A percentile compares a stretch with the other conserved stretches of the same genome.
Conservation (phyloP, 2,113 vertebrate genomes). For the Illadopsis cleaveri region DNA sequence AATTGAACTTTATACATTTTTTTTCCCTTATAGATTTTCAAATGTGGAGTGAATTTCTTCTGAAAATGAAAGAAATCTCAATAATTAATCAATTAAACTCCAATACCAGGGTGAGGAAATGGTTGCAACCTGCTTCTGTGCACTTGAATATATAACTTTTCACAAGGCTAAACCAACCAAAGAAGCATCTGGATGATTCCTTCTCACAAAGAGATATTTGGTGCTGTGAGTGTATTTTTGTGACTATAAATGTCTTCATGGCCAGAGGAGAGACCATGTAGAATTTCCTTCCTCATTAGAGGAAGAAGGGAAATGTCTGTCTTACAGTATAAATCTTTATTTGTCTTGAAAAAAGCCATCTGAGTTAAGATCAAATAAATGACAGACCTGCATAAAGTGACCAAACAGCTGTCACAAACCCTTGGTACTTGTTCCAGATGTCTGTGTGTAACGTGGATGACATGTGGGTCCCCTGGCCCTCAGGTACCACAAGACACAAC, state of each 20-base stretch:
- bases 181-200: background rate
- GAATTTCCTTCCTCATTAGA: background rate
- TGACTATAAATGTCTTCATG: background rate
- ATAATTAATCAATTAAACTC: background rate
- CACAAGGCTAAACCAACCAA: background rate
- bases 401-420: background rate
- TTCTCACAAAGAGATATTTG: background rate
- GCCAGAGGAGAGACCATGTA: background rate
- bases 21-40: background rate
- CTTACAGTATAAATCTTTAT: background rate
- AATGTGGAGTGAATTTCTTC: background rate
- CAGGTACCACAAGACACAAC: background rate
- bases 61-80: background rate
- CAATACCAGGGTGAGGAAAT: background rate
- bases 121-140: background rate
- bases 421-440: background rate
- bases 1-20: accelerated
- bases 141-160: background rate
- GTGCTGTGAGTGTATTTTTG: background rate
- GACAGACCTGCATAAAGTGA: background rate
- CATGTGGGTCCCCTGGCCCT: background rate
- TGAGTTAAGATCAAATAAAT: background rate
- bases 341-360: background rate
- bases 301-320: background rate
- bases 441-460: background rate